Evolutionary conservation across 2,797 vertebrate genomes (phyloP), one percentile per base, ranked within the genome.

Genomic region (Dipus sagitta): DNA sequence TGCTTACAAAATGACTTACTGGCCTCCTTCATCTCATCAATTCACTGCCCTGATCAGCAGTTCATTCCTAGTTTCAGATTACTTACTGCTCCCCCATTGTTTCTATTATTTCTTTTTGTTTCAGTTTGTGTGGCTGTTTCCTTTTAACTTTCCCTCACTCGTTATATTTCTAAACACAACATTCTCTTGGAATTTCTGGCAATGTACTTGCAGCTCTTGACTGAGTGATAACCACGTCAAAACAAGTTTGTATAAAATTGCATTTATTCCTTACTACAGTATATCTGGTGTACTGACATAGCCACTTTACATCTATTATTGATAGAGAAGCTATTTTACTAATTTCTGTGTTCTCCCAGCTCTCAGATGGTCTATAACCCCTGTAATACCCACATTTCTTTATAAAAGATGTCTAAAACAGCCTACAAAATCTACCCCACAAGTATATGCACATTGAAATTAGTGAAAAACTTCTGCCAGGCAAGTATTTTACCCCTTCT

Each of bases 151-250:
- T 52, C 79, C 17, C n/a, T 88, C 38, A 30, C 64, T 62, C 71
- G 6, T 12, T 70, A 0, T 72, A 38, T 92, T 71, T 77, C 62
- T 47, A 18, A 74, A 38, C 34, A 79, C 13, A 42, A 52, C 34
- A 34, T 80, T 71, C 12, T 86, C 8, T 78, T 93, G 32, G 91
- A 92, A 86, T 92, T 70, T 65, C 52, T 72, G 23, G 15, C 92
- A 68, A 11, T 52, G 8, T 28, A 60, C 3, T 60, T 76, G 54
- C 9, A 88, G 65, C 77, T 85, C n/a, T 70, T 90, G n/a, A 67
- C 62, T 77, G 7, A 18, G 2, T 83, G 52, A 92, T 79, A 1
- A 75, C 11, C 32, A 88, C 52, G 24, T 71, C 47, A 38, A 85
- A 90, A 47, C 3, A 88, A 72, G 11, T 75, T 93, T 76, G 26